Evolutionary conservation across 2,113 vertebrate species (phyloP), one percentile per base, ranked within the genome.

Genomic region (Antennarius striatus): DNA sequence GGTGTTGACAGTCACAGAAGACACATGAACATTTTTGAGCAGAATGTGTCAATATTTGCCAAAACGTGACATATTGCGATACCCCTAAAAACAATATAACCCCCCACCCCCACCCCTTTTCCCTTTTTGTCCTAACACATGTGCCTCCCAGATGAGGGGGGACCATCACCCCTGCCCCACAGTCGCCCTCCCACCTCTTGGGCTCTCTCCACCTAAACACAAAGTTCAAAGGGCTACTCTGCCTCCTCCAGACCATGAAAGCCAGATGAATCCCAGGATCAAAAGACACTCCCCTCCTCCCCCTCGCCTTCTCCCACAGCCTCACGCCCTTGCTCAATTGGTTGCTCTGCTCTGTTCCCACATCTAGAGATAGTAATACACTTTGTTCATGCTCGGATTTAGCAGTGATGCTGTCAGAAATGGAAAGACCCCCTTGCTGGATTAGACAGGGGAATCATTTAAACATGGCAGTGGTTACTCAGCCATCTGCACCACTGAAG

Each of bases 181-280:
- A 79, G 79, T 83, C 80, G 73, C 84, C 85, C 86, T 81, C 88
- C 88, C 83, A 82, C 82, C 83, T 78, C 82, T 83, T n/a, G 66
- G 81, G 71, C 84, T 88, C 89, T 89, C 90, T 93, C 90, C 89
- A 93, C 89, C 89, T 91, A 93, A 92, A 91, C 86, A 89, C 82
- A 83, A 67, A 90, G 91, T 93, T 92, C 90, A 93, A 91, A 93
- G 90, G 90, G 88, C 89, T 90, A 75, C 86, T 86, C 85, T 83
- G 86, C 91, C 92, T 92, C 90, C 90, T 92, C 84, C 85, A 89
- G 91, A 92, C 89, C 91, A 92, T 92, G 91, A 92, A 92, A 92
- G 91, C 91, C 90, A 92, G 92, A 92, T 91, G 91, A 91, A 89
- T 89, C 88, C 86, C 65, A 83, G 89, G 91, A 92, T 93, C 92